Conservation (phyloP, 2,797 vertebrate species). For the Hybognathus amarus region DNA sequence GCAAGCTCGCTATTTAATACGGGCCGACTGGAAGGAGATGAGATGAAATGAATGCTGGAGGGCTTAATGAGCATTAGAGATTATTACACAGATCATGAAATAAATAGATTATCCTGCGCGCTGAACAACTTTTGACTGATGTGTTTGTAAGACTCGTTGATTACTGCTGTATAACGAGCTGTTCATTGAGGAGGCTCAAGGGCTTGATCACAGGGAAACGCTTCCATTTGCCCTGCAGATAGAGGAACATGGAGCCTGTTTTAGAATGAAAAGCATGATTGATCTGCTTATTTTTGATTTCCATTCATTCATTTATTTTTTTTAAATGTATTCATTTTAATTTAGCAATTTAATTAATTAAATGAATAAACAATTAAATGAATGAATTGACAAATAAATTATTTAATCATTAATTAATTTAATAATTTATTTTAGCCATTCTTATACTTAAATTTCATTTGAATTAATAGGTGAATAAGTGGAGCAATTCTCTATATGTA, state of each 20-base stretch:
- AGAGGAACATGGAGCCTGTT: fast-evolving
- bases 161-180: neutral
- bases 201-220: neutral
- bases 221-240: neutral
- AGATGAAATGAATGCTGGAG: constrained; percentile 50
- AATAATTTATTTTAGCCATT: too few relatives aligned
- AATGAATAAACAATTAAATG: too few relatives aligned
- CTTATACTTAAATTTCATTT: too few relatives aligned
- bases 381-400: too few relatives aligned
- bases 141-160: constrained; percentile 26
- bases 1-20: constrained; percentile 51
- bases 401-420: neutral
- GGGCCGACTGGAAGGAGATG: constrained; percentile 51
- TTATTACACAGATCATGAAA: constrained; percentile 48
- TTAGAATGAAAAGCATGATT: neutral
- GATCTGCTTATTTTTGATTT: neutral
- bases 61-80: constrained; percentile 55
- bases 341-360: neutral
- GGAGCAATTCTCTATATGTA: too few relatives aligned
- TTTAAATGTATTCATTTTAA: too few relatives aligned
- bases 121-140: constrained; percentile 48
- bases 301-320: too few relatives aligned
- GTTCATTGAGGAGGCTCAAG: neutral
- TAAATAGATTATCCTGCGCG: constrained; percentile 41
- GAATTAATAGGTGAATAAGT: too few relatives aligned